Conservation (phyloP, 2,797 vertebrate species). For the Schizothorax lantsangensis region DNA sequence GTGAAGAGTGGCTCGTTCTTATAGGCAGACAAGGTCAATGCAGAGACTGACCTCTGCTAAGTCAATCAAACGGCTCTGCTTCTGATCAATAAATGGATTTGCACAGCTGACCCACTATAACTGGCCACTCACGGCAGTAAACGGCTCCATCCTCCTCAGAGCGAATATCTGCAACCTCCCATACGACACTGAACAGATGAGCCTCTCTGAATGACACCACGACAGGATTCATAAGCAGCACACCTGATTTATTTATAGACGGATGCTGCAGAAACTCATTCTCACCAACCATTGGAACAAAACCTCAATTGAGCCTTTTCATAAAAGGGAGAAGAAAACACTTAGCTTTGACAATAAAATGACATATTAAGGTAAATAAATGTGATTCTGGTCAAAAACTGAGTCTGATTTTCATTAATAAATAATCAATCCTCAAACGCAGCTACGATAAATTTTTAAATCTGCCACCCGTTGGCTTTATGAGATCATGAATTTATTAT, state of each 20-base stretch:
- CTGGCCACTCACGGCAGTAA: slow-evolving; percentile 27
- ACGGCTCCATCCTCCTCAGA: slow-evolving; percentile 27
- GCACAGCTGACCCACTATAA: slow-evolving; percentile 64
- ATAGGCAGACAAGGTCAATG: slow-evolving; percentile 55
- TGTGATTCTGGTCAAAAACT: neutral
- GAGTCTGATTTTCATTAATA: slow-evolving; percentile 15
- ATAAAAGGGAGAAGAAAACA: neutral
- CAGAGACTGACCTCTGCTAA: slow-evolving; percentile 65
- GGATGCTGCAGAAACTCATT: neutral
- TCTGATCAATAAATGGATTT: slow-evolving; percentile 70
- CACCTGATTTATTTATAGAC: slow-evolving; percentile 20
- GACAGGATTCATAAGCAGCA: slow-evolving; percentile 29
- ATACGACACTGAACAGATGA: neutral
- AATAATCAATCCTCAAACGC: slow-evolving; percentile 26
- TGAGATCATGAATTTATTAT: slow-evolving; percentile 43
- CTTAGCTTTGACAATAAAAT: neutral
- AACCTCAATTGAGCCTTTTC: neutral
- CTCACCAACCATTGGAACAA: neutral
- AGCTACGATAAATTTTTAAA: slow-evolving; percentile 19
- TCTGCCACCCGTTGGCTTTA: slow-evolving; percentile 30
- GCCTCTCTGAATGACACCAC: slow-evolving; percentile 14
- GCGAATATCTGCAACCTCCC: slow-evolving; percentile 16
- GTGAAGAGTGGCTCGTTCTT: slow-evolving; percentile 9
- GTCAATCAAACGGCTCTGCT: slow-evolving; percentile 72
- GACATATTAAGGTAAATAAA: slow-evolving; percentile 18